Evolutionary conservation across 2,113 vertebrate genomes (phyloP).

Genomic region (Sander lucioperca): DNA sequence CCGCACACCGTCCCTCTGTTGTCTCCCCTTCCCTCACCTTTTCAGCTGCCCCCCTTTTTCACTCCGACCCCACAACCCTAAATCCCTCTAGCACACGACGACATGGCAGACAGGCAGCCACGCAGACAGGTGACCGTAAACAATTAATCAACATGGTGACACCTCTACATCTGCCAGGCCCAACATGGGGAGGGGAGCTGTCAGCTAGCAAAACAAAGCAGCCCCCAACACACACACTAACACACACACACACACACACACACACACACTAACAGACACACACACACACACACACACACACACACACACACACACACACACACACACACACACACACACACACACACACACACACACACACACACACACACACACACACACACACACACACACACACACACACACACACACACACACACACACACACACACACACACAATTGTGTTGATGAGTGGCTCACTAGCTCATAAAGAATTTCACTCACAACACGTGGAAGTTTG

Average conservation of each 20-base stretch:
- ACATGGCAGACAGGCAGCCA: slow-evolving; percentile 82
- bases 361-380: slow-evolving; percentile 52
- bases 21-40: slow-evolving; percentile 59
- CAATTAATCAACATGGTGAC: slow-evolving; percentile 91
- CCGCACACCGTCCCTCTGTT: slow-evolving; percentile 53
- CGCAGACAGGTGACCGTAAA: slow-evolving; percentile 88
- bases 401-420: slow-evolving; percentile 54
- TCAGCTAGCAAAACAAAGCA: slow-evolving; percentile 84
- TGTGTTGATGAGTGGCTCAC: slow-evolving; percentile 28
- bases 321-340: slow-evolving; percentile 36
- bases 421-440: slow-evolving; percentile 46
- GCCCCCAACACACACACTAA: slow-evolving; percentile 59
- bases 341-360: slow-evolving; percentile 61
- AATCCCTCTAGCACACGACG: slow-evolving; percentile 80
- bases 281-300: slow-evolving; percentile 56
- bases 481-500: slow-evolving; percentile 52
- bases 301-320: slow-evolving; percentile 47
- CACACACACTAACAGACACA: slow-evolving; percentile 48
- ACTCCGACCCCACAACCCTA: slow-evolving; percentile 71
- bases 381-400: slow-evolving; percentile 52
- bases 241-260: slow-evolving; percentile 55
- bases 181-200: slow-evolving; percentile 82
- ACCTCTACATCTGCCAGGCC: slow-evolving; percentile 89
- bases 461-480: slow-evolving; percentile 69
- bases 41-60: slow-evolving; percentile 43